Percentiles rank a stretch among this genome's conserved stretches.
Evolutionary conservation across 2,888 invertebrate genomes (phyloP).

Genomic region (Argyra leucocephala): DNA sequence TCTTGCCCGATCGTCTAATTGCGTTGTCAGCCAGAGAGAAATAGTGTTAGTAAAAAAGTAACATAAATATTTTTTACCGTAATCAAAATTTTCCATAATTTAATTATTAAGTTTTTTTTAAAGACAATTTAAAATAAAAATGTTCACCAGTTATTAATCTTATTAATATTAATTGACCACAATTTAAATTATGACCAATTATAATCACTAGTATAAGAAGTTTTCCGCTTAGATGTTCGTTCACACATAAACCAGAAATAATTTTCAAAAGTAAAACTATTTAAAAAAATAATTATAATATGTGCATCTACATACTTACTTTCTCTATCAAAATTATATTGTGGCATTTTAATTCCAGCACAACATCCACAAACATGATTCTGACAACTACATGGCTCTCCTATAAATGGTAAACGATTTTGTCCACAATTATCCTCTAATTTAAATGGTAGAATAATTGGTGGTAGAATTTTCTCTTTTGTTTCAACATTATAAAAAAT

Average conservation of each 20-base stretch:
- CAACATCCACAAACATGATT: constrained; percentile 59
- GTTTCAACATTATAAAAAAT: constrained; percentile 35
- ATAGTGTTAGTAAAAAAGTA: no score
- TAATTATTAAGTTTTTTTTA: no score
- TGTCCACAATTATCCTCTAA: constrained; percentile 29
- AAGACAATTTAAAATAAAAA: no score
- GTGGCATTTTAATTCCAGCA: constrained; percentile 58
- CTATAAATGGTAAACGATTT: constrained; percentile 33
- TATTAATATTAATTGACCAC: no score
- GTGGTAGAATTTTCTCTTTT: constrained; percentile 32
- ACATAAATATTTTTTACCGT: no score
- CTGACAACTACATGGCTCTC: constrained; percentile 47
- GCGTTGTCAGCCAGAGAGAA: no score
- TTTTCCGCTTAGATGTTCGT: background rate
- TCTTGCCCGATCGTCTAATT: no score
- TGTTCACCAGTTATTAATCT: no score
- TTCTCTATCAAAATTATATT: constrained; percentile 47
- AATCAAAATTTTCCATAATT: no score
- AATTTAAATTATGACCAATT: no score
- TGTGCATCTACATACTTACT: constrained; percentile 32
- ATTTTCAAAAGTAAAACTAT: background rate
- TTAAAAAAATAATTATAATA: background rate
- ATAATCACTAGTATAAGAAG: no score
- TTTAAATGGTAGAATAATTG: constrained; percentile 35
- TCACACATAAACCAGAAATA: background rate